Conservation (phyloP, 2,113 vertebrate genomes). For the Gorsachius goisagi region DNA sequence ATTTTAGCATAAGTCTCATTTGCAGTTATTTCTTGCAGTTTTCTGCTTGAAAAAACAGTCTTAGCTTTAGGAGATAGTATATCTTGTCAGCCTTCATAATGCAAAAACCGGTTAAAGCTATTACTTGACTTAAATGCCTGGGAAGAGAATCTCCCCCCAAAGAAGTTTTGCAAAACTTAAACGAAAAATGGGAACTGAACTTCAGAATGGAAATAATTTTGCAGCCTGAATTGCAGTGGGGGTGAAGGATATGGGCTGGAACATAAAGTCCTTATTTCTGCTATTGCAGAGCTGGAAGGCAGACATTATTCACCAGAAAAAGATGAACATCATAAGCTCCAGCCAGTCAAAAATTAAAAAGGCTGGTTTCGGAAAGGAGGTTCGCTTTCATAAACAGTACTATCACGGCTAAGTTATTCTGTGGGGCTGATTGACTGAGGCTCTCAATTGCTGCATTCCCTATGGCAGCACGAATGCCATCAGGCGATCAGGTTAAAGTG, state of each 20-base stretch:
- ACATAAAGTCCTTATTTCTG: constrained; percentile 40
- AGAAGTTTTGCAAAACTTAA: constrained; percentile 40
- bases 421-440: neutral
- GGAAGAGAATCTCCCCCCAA: constrained; percentile 8
- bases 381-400: neutral
- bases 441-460: neutral
- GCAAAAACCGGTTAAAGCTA: neutral
- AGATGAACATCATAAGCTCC: neutral
- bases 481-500: neutral
- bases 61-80: constrained; percentile 48
- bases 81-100: constrained; percentile 44
- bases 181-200: constrained; percentile 17
- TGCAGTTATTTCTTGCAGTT: constrained; percentile 49
- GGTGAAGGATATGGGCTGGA: neutral
- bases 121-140: constrained; percentile 39
- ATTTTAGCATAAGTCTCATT: constrained; percentile 45
- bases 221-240: neutral
- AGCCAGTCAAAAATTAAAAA: neutral
- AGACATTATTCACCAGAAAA: constrained; percentile 7
- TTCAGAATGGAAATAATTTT: constrained; percentile 30
- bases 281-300: neutral
- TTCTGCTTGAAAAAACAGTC: constrained; percentile 52
- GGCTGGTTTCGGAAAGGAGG: neutral
- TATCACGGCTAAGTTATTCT: neutral
- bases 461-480: neutral